Percentiles rank a stretch among this genome's conserved stretches.
These are phyloP conservation scores for Microctonus aethiopoides DNA, from an alignment of 2,888 invertebrate genomes.

Conservation along the genomic window DNA sequence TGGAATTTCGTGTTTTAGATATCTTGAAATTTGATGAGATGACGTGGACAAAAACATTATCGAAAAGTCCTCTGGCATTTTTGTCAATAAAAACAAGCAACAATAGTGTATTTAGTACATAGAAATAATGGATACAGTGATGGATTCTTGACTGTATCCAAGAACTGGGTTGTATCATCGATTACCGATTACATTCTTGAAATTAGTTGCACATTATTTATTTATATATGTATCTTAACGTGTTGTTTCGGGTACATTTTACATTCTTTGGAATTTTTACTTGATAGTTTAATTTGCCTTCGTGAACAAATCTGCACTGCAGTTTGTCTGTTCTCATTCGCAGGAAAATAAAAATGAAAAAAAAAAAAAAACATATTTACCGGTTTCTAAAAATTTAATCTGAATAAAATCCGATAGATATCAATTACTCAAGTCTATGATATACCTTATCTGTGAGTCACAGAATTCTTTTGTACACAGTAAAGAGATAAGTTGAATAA, in stretches of 20 bases:
- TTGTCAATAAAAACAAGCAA: background rate
- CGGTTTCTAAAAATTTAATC: background rate
- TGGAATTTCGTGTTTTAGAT: no score
- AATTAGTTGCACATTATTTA: slow-evolving; percentile 35
- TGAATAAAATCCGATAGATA: background rate
- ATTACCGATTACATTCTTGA: slow-evolving; percentile 30
- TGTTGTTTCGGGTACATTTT: background rate
- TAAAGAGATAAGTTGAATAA: background rate
- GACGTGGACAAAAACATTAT: background rate
- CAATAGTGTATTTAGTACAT: background rate
- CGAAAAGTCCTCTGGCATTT: background rate
- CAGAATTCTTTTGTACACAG: background rate
- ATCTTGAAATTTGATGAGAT: background rate
- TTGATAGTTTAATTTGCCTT: no score
- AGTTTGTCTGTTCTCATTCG: no score
- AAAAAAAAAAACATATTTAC: background rate
- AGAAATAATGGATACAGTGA: background rate
- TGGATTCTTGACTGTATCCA: background rate
- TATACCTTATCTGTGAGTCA: slow-evolving; percentile 17
- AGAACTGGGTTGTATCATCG: slow-evolving; percentile 32
- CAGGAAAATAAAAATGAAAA: background rate
- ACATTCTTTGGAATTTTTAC: no score
- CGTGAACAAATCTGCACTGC: no score
- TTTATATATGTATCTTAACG: background rate
- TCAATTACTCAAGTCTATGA: background rate